phyloP scores from a whole-genome alignment of 1,140 invertebrate genomes.

The Oryctes rhinoceros region DNA sequence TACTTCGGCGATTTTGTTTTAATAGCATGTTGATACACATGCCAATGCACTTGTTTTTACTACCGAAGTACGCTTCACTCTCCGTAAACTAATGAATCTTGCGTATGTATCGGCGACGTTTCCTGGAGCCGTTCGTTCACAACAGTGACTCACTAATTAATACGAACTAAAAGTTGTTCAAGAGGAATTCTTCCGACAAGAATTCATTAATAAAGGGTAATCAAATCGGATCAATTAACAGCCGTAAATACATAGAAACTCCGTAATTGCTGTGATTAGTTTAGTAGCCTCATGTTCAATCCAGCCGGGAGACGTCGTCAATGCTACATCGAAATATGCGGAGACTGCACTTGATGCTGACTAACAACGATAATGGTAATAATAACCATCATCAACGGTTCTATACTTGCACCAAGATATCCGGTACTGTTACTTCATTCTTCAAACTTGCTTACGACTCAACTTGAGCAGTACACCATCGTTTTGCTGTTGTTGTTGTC shows the following conservation, averaged over 20 bases:
- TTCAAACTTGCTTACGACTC: slow-evolving; percentile 17
- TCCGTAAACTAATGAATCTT: not conserved
- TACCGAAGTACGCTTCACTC: too few species aligned
- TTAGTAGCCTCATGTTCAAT: not conserved
- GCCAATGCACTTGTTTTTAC: too few species aligned
- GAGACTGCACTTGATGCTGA: not conserved
- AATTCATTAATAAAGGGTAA: slow-evolving; percentile 1
- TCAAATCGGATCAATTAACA: not conserved
- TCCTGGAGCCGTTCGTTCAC: not conserved
- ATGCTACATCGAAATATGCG: not conserved
- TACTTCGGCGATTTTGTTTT: too few species aligned
- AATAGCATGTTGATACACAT: too few species aligned
- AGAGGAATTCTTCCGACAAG: not conserved
- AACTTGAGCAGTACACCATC: not conserved
- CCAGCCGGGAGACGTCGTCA: too few species aligned
- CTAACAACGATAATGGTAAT: slow-evolving; percentile 20
- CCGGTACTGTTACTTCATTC: slow-evolving; percentile 31
- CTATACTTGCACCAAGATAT: not conserved
- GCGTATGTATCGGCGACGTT: not conserved
- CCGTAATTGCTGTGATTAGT: not conserved
- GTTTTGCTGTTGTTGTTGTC: not conserved
- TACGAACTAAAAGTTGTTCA: not conserved
- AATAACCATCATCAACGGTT: slow-evolving; percentile 10
- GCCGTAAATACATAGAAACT: not conserved
- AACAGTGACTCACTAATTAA: not conserved